Percentiles rank a stretch among this genome's conserved stretches.
phyloP scores from a whole-genome alignment of 1,140 invertebrate species.

The Drosophila insularis region DNA sequence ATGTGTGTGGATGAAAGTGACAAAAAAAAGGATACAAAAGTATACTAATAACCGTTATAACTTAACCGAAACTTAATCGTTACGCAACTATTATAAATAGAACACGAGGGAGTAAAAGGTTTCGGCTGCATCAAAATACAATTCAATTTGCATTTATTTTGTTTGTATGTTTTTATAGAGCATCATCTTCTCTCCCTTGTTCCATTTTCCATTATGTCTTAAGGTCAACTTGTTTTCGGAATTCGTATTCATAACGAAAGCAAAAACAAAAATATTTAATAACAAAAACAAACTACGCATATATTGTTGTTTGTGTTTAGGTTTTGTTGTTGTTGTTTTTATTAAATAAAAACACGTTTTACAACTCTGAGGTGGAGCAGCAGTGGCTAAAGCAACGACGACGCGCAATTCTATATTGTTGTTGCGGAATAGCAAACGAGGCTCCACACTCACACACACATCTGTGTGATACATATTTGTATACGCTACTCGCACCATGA shows the following conservation, averaged over 20 bases:
- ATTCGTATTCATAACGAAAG: slow-evolving; percentile 52
- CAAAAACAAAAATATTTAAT: slow-evolving; percentile 54
- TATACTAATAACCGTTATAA: background rate
- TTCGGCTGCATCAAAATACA: too few relatives aligned
- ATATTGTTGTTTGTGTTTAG: slow-evolving; percentile 40
- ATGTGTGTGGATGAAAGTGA: slow-evolving; percentile 64
- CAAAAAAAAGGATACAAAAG: slow-evolving; percentile 65
- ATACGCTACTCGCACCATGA: slow-evolving; percentile 58
- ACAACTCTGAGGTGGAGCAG: slow-evolving; percentile 55
- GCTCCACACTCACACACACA: slow-evolving; percentile 19
- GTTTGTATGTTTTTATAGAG: background rate
- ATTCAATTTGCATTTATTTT: background rate
- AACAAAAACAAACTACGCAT: slow-evolving; percentile 64
- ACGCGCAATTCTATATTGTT: slow-evolving; percentile 63
- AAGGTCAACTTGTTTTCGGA: slow-evolving; percentile 59
- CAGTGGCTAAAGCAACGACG: slow-evolving; percentile 31
- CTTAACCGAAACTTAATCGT: background rate
- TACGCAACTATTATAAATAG: too few relatives aligned
- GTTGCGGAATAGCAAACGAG: slow-evolving; percentile 56
- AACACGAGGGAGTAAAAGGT: too few relatives aligned
- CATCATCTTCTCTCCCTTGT: background rate
- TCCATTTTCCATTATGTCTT: slow-evolving; percentile 32
- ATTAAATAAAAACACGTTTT: slow-evolving; percentile 76
- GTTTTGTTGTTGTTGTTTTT: slow-evolving; percentile 5
- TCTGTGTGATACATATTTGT: slow-evolving; percentile 23